Percentiles rank a stretch among this genome's conserved stretches.
These are phyloP conservation scores for Brassicogethes aeneus DNA, from an alignment of 2,888 invertebrate genomes.

Conservation along the genomic window DNA sequence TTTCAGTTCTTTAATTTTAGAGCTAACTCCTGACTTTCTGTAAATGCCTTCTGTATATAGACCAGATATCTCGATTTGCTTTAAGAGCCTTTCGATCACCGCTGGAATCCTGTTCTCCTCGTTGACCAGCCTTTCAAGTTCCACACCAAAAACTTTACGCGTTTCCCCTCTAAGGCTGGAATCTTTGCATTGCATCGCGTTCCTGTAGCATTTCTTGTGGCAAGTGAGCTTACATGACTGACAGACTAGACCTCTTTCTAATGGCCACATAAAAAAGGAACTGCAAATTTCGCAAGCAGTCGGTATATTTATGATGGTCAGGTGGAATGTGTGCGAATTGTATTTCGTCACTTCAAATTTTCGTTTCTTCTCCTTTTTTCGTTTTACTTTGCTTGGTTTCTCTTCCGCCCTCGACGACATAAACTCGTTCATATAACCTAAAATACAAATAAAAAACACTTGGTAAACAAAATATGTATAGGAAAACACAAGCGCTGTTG, in stretches of 20 bases:
- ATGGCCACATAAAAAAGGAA: constrained; percentile 92
- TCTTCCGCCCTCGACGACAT: constrained; percentile 72
- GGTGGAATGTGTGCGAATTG: constrained; percentile 64
- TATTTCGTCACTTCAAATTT: constrained; percentile 43
- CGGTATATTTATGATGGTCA: constrained; percentile 90
- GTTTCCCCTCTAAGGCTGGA: constrained; percentile 40
- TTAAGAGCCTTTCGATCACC: constrained; percentile 82
- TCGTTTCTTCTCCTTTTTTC: constrained; percentile 76
- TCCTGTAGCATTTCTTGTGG: constrained; percentile 90
- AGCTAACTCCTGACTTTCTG: constrained; percentile 81
- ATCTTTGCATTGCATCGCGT: constrained; percentile 49
- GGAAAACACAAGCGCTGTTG: too few relatives aligned
- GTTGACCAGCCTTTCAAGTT: constrained; percentile 62
- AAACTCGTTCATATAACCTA: constrained; percentile 95
- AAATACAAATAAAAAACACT: too few relatives aligned
- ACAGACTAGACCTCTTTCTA: constrained; percentile 76
- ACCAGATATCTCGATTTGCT: constrained; percentile 85
- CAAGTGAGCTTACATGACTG: constrained; percentile 82
- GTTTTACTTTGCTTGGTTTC: constrained; percentile 66
- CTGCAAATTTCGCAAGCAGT: constrained; percentile 94
- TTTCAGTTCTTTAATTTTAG: constrained; percentile 72
- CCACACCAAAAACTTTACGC: constrained; percentile 72
- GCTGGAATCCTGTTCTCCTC: constrained; percentile 75
- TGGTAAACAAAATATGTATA: too few relatives aligned
- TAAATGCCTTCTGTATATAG: constrained; percentile 90